Conservation (phyloP, 2,888 invertebrate species). For the Melinopterus prodromus region DNA sequence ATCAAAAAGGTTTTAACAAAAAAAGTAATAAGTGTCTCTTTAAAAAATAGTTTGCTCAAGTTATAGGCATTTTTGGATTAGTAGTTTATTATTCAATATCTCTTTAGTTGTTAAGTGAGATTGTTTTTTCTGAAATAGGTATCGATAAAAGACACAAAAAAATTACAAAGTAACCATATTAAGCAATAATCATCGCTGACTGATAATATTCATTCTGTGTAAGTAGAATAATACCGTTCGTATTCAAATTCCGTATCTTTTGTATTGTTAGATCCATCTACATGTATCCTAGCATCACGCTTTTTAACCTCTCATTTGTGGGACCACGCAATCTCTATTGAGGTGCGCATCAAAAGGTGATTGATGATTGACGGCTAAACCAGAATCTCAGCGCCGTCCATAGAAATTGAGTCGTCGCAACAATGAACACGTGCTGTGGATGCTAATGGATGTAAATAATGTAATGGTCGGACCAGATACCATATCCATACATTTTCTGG, state of each 20-base stretch:
- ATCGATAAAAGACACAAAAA: too few species aligned
- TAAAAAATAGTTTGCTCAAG: too few species aligned
- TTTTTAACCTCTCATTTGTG: background rate
- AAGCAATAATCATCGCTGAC: background rate
- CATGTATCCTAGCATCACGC: background rate
- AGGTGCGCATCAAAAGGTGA: background rate
- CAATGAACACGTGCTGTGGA: constrained; percentile 46
- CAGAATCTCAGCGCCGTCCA: background rate
- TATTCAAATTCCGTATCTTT: background rate
- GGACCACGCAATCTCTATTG: background rate
- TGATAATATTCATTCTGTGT: background rate
- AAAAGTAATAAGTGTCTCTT: too few species aligned
- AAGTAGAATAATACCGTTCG: background rate
- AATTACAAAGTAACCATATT: too few species aligned
- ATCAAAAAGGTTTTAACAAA: too few species aligned
- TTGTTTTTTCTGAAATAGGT: too few species aligned
- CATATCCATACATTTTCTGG: background rate
- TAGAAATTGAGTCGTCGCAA: constrained; percentile 46
- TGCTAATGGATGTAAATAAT: constrained; percentile 36
- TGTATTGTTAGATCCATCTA: background rate
- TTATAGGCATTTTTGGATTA: too few species aligned
- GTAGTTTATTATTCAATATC: too few species aligned
- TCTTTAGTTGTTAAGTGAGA: too few species aligned
- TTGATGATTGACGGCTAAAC: background rate
- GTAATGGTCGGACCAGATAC: background rate